These are phyloP conservation scores for Micropoecilia bifurca DNA, from an alignment of 2,797 vertebrate genomes.

Conservation along the genomic window DNA sequence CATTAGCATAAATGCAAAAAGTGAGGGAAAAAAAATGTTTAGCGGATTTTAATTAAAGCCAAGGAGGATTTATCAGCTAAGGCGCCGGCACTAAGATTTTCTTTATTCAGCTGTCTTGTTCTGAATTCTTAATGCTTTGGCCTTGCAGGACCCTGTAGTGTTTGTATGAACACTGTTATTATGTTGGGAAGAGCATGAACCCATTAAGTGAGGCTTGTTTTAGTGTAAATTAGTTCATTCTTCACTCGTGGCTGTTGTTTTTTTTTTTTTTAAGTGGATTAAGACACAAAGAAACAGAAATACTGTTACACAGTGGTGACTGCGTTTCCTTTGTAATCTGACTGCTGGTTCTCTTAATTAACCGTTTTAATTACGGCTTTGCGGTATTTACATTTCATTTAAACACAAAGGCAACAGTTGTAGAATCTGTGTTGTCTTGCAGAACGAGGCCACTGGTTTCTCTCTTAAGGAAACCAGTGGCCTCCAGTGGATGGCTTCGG, in stretches of 20 bases:
- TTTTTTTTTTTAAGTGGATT: slow-evolving; percentile 4
- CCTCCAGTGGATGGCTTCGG: slow-evolving; percentile 26
- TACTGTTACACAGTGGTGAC: background rate
- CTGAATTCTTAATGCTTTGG: slow-evolving; percentile 25
- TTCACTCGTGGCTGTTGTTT: background rate
- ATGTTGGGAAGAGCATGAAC: slow-evolving; percentile 33
- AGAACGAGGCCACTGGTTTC: slow-evolving; percentile 51
- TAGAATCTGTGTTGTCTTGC: slow-evolving; percentile 31
- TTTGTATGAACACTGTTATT: slow-evolving; percentile 22
- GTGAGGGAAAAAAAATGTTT: slow-evolving; percentile 43
- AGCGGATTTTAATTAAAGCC: slow-evolving; percentile 69
- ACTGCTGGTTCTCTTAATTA: slow-evolving; percentile 18
- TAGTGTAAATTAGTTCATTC: background rate
- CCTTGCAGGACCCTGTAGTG: slow-evolving; percentile 19
- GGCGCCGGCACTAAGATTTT: slow-evolving; percentile 18
- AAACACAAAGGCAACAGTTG: slow-evolving; percentile 17
- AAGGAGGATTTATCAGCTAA: slow-evolving; percentile 40
- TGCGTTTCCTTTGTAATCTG: slow-evolving; percentile 3
- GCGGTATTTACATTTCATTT: slow-evolving; percentile 11
- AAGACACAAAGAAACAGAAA: background rate
- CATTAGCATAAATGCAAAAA: slow-evolving; percentile 79
- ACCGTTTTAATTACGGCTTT: slow-evolving; percentile 11
- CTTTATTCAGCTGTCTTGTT: slow-evolving; percentile 16
- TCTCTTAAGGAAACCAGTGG: slow-evolving; percentile 30
- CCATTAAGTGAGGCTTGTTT: slow-evolving; percentile 27